Base-by-base conservation (phyloP, 2,797 vertebrate genomes). In the Nyctalus aviator region DNA sequence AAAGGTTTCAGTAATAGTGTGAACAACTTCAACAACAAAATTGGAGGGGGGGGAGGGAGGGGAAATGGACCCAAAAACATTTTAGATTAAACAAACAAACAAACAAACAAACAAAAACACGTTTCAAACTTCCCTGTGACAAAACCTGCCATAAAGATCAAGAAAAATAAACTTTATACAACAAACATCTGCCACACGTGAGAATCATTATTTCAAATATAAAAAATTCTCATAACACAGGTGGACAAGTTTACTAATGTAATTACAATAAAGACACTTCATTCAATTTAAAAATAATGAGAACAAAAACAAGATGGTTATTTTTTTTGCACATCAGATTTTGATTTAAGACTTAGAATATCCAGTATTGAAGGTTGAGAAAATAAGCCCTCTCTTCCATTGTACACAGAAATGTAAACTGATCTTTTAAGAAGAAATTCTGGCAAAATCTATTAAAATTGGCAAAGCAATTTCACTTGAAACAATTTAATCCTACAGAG, bases 361-460 rank as follows among this genome's bases (percentile, higher is more conserved):
- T 2, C 11, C 68, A 71, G 11, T 53, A 9, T 12, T 55, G 15
- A 84, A 41, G 32, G 6, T 15, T 84, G 41, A 92, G 27, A 87
- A 66, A 91, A 92, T 53, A 83, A 93, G 41, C 14, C 11, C 27
- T 83, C 10, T 76, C 37, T 41, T 76, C 27, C n/a, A 88, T 13
- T 85, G 17, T 14, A 50, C 8, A 83, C 14, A 90, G 64, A 83
- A 94, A 91, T 30, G 4, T 35, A 77, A 73, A 62, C 1, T 69
- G 12, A 72, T 23, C 5, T 81, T 88, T 88, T 35, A 85, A 91
- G 17, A 41, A 92, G 62, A 64, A 55, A n/a, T 64, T 53, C 5
- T 68, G 55, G 41, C n/a, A 90, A 95, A 85, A 46, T 35, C 73
- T 79, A 78, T 81, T 71, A 77, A 85, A 72, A 88, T 14, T 37